Base-by-base conservation (phyloP, 2,113 vertebrate species). In the Chelonoidis abingdonii region DNA sequence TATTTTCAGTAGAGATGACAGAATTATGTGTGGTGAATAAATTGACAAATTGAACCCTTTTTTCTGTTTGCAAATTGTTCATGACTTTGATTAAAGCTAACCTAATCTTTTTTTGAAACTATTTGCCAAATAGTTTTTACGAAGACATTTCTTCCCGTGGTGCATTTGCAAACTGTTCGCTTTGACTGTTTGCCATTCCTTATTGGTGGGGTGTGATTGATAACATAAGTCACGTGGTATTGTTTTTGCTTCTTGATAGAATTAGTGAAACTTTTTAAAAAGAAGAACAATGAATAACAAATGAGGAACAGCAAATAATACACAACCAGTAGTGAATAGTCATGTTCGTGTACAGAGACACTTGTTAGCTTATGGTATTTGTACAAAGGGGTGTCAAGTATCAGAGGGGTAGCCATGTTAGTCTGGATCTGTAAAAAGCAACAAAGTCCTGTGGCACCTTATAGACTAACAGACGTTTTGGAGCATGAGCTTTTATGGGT, bases 231-330 rank as follows among this genome's bases (percentile, higher is more conserved):
- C 80, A 89, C 49, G 11, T 83, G 38, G 78, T 27, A 16, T 82
- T 83, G 62, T 72, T 86, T 89, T 25, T 89, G 53, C 35, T 80
- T 87, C 79, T 75, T 0, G 54, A 80, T 86, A 91, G 86, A 22
- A 54, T 93, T 57, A 89, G 50, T 87, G 84, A 38, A 93, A 83
- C 93, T 52, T 89, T 69, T 96, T 94, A 52, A 59, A 52, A 50
- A 10, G 50, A 87, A 85, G 88, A 93, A 79, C 75, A 95, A 86
- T 52, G 89, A 90, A n/a, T 84, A 92, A 52, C 82, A 93, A 79
- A 81, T 81, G 65, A 72, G 65, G 91, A 90, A 31, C 86, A 91
- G 49, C 80, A 94, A 83, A 82, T 84, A 35, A 57, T 52, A 50
- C 82, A 54, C 86, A 94, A 76, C 78, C 52, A 54, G 86, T 89